These are phyloP conservation scores for Formica exsecta DNA, from an alignment of 1,140 invertebrate species.

Conservation along the genomic window DNA sequence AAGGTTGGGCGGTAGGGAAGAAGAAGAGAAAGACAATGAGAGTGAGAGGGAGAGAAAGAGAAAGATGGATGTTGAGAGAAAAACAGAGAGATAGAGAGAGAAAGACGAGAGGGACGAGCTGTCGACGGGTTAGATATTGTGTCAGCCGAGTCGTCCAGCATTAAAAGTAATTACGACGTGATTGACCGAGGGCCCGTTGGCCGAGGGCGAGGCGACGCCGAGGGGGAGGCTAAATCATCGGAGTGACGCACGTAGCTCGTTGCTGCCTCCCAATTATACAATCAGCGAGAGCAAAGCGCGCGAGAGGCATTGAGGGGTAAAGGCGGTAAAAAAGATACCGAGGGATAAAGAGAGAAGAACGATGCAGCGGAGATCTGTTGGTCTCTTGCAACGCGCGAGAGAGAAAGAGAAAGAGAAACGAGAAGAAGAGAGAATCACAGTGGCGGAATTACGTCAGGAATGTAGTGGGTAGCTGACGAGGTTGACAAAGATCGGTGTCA, in stretches of 20 bases:
- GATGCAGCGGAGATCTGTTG: conserved; percentile 27
- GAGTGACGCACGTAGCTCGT: conserved; percentile 86
- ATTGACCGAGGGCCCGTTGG: conserved; percentile 85
- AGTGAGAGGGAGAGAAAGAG: background rate
- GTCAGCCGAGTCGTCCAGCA: conserved; percentile 86
- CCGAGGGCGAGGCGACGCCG: conserved; percentile 79
- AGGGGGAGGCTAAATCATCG: conserved; percentile 84
- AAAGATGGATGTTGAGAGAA: background rate
- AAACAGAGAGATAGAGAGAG: conserved; percentile 56
- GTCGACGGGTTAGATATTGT: conserved; percentile 85
- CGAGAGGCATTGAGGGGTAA: conserved; percentile 64
- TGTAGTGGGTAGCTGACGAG: conserved; percentile 67
- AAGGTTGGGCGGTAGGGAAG: conserved; percentile 47
- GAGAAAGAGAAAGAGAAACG: conserved; percentile 49
- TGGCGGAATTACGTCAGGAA: conserved; percentile 73
- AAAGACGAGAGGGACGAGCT: conserved; percentile 68
- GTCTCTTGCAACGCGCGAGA: conserved; percentile 48
- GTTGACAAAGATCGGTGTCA: conserved; percentile 69
- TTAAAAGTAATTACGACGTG: conserved; percentile 87
- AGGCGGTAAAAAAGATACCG: conserved; percentile 53
- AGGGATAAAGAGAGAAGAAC: conserved; percentile 47
- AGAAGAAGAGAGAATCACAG: conserved; percentile 54
- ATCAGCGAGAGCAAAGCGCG: conserved; percentile 81
- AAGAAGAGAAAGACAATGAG: conserved; percentile 47
- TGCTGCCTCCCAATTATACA: conserved; percentile 86